Conservation (phyloP, 2,888 invertebrate species). For the Hesperia comma region DNA sequence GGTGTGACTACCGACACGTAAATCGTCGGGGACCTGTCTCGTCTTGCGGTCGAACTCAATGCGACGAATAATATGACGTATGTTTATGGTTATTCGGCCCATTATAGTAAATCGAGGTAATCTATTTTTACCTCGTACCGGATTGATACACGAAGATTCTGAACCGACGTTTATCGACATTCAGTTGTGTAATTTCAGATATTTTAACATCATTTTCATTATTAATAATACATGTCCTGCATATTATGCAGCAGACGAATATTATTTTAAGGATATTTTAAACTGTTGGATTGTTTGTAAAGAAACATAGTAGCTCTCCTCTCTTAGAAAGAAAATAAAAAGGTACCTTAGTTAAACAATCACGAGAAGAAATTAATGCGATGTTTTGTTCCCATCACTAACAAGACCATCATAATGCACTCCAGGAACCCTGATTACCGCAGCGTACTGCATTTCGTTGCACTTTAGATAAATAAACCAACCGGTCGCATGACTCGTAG, state of each 20-base stretch:
- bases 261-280: background rate
- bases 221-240: conserved; percentile 18
- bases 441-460: conserved; percentile 42
- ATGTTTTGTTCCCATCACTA: conserved; percentile 32
- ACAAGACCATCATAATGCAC: conserved; percentile 39
- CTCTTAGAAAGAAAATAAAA: conserved; percentile 6
- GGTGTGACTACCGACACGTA: conserved; percentile 53
- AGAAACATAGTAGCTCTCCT: background rate
- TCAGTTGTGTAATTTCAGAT: conserved; percentile 24
- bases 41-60: conserved; percentile 44
- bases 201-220: conserved; percentile 13
- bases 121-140: conserved; percentile 45
- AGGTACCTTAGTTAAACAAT: conserved; percentile 2
- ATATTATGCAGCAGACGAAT: background rate
- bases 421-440: conserved; percentile 42
- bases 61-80: conserved; percentile 49
- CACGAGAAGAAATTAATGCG: conserved; percentile 25
- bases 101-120: conserved; percentile 45
- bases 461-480: conserved; percentile 42
- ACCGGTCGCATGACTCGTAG: conserved; percentile 46
- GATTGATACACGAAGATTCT: conserved; percentile 42
- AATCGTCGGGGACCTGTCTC: conserved; percentile 41
- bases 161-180: conserved; percentile 44
- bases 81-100: conserved; percentile 49
- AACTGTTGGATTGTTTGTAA: background rate